phyloP scores from a whole-genome alignment of 2,888 invertebrate species.

The Meteorus colon region DNA sequence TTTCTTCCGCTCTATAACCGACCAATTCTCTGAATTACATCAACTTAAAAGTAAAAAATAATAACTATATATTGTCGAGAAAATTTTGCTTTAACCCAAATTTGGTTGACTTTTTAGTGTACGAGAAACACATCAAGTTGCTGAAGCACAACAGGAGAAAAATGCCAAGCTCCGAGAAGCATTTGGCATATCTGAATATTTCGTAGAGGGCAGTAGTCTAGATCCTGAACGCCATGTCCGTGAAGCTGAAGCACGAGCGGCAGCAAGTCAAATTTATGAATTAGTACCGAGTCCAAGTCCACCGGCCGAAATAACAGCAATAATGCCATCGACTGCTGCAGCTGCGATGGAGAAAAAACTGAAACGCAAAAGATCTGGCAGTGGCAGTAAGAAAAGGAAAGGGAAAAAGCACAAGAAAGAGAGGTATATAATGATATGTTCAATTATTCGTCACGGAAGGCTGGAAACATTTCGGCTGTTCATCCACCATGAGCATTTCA shows the following conservation, averaged over 20 bases:
- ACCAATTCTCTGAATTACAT: too few species aligned
- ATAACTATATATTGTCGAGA: not conserved
- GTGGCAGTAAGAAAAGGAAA: constrained; percentile 79
- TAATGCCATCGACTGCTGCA: constrained; percentile 53
- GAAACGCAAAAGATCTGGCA: constrained; percentile 72
- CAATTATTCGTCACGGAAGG: constrained; percentile 64
- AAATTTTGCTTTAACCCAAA: not conserved
- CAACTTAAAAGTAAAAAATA: too few species aligned
- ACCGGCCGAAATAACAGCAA: constrained; percentile 51
- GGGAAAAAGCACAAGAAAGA: constrained; percentile 81
- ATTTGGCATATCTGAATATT: constrained; percentile 94
- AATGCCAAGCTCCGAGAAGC: constrained; percentile 94
- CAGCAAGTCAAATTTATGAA: constrained; percentile 78
- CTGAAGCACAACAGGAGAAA: constrained; percentile 96
- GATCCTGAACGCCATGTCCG: constrained; percentile 85
- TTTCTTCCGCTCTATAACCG: too few species aligned
- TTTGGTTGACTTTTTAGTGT: constrained; percentile 78
- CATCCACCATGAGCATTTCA: constrained; percentile 26
- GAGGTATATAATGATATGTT: constrained; percentile 75
- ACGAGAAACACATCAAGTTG: constrained; percentile 96
- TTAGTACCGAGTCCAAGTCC: constrained; percentile 85
- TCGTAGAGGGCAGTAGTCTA: constrained; percentile 94
- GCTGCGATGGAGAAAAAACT: constrained; percentile 66
- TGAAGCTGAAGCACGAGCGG: constrained; percentile 76
- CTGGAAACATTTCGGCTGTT: constrained; percentile 58